Conservation (phyloP, 1,140 invertebrate genomes). For the Drosophila eugracilis region DNA sequence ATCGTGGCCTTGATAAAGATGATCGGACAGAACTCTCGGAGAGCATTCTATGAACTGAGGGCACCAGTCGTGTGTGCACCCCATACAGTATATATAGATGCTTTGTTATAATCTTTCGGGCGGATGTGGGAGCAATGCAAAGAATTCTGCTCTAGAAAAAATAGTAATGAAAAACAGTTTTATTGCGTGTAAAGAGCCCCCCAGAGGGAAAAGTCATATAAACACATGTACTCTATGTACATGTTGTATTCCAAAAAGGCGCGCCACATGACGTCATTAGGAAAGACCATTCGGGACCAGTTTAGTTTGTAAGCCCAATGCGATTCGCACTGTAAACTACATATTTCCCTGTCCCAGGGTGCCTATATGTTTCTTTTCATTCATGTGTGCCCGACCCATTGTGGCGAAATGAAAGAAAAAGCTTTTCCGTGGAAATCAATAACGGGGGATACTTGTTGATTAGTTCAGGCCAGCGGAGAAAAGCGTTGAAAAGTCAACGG, state of each 20-base stretch:
- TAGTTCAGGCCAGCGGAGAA: constrained; percentile 20
- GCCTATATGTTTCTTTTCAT: constrained; percentile 55
- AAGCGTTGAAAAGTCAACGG: constrained; percentile 50
- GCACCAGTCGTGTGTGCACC: constrained; percentile 24
- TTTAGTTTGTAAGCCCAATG: constrained; percentile 55
- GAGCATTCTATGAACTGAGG: constrained; percentile 59
- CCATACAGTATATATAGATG: constrained; percentile 35
- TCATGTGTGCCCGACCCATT: constrained; percentile 38
- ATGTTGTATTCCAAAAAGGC: constrained; percentile 42
- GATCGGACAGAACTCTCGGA: constrained; percentile 49
- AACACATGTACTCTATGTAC: constrained; percentile 17
- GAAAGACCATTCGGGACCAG: constrained; percentile 33
- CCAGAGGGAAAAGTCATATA: constrained; percentile 21
- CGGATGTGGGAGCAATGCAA: constrained; percentile 72
- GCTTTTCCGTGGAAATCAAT: constrained; percentile 63
- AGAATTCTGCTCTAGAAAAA: constrained; percentile 62
- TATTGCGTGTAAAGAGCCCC: constrained; percentile 64
- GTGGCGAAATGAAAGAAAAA: constrained; percentile 43
- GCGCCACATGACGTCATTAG: constrained; percentile 72
- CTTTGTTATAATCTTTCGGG: constrained; percentile 53
- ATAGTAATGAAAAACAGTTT: constrained; percentile 64
- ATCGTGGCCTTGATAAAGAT: constrained; percentile 75
- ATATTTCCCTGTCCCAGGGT: constrained; percentile 24
- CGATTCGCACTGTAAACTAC: constrained; percentile 23
- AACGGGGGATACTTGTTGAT: constrained; percentile 72